These are phyloP conservation scores for Metaphire vulgaris DNA, from an alignment of 1,140 invertebrate genomes.

Conservation along the genomic window DNA sequence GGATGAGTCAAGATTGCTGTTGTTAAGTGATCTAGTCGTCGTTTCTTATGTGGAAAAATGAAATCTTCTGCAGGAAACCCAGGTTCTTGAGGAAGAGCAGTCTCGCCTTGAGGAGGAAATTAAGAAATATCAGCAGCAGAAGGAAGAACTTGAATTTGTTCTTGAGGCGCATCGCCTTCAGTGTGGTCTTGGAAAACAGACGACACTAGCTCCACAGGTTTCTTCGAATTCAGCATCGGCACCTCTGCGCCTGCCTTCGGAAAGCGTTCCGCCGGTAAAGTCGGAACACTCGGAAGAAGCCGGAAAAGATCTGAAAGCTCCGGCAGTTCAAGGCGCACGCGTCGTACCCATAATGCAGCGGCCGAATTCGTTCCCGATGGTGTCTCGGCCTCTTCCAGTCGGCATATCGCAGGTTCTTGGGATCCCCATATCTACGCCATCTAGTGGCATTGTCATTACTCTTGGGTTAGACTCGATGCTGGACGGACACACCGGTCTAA, in stretches of 20 bases:
- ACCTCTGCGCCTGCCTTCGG: background rate
- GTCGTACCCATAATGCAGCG: background rate
- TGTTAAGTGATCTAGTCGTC: no score
- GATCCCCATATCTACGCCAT: slow-evolving; percentile 77
- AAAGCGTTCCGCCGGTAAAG: background rate
- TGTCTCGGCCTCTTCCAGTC: background rate
- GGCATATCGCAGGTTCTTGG: slow-evolving; percentile 49
- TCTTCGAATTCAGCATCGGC: background rate
- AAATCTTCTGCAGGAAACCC: slow-evolving; percentile 67
- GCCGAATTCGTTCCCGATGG: background rate
- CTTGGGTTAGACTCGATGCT: slow-evolving; percentile 67
- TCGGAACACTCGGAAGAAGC: background rate
- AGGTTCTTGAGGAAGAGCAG: slow-evolving; percentile 76
- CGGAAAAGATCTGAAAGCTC: background rate
- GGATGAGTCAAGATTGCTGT: no score
- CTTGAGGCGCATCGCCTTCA: slow-evolving; percentile 61
- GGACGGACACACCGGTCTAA: slow-evolving; percentile 83
- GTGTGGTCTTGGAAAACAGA: slow-evolving; percentile 1
- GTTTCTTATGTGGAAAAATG: no score
- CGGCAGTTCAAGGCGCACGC: background rate
- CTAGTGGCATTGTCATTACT: slow-evolving; percentile 72
- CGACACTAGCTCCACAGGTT: no score
- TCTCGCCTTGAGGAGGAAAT: slow-evolving; percentile 73
- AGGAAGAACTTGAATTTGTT: slow-evolving; percentile 73
- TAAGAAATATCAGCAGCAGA: slow-evolving; percentile 63